Evolutionary conservation across 2,113 vertebrate genomes (phyloP).

Genomic region (Helogale parvula): DNA sequence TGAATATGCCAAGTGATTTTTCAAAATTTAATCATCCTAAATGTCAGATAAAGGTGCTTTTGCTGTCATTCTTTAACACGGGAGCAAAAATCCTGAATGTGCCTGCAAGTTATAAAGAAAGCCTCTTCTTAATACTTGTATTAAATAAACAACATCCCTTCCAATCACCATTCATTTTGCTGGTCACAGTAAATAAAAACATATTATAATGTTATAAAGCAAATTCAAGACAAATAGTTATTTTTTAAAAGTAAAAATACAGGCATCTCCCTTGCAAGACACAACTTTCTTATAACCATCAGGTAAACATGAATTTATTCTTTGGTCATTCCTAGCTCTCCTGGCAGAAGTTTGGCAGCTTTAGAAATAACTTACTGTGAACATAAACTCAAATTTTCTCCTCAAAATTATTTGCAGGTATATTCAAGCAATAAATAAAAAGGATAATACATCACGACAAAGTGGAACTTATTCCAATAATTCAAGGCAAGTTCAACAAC

Average conservation of each 20-base stretch:
- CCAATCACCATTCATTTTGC: slow-evolving; percentile 65
- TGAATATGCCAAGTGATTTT: slow-evolving; percentile 89
- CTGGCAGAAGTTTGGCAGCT: not conserved
- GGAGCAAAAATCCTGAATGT: slow-evolving; percentile 71
- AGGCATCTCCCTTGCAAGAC: slow-evolving; percentile 46
- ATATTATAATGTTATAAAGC: slow-evolving; percentile 51
- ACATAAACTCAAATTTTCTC: not conserved
- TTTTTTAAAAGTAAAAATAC: slow-evolving; percentile 66
- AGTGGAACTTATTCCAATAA: slow-evolving; percentile 9
- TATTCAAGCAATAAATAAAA: not conserved
- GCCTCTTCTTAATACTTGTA: slow-evolving; percentile 82
- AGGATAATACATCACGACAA: not conserved
- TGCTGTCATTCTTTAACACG: slow-evolving; percentile 91
- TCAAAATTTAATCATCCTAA: slow-evolving; percentile 94
- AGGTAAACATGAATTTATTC: slow-evolving; percentile 44
- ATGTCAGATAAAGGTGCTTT: slow-evolving; percentile 92
- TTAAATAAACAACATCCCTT: slow-evolving; percentile 78
- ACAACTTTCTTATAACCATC: slow-evolving; percentile 32
- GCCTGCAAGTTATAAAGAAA: slow-evolving; percentile 87
- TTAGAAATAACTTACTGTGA: slow-evolving; percentile 37
- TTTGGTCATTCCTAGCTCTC: not conserved
- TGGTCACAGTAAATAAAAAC: slow-evolving; percentile 60
- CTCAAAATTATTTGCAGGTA: not conserved
- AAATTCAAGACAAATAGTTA: slow-evolving; percentile 69
- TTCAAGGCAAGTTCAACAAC: not conserved